Evolutionary conservation across 1,140 invertebrate species (phyloP).

Genomic region (Hyles euphorbiae): DNA sequence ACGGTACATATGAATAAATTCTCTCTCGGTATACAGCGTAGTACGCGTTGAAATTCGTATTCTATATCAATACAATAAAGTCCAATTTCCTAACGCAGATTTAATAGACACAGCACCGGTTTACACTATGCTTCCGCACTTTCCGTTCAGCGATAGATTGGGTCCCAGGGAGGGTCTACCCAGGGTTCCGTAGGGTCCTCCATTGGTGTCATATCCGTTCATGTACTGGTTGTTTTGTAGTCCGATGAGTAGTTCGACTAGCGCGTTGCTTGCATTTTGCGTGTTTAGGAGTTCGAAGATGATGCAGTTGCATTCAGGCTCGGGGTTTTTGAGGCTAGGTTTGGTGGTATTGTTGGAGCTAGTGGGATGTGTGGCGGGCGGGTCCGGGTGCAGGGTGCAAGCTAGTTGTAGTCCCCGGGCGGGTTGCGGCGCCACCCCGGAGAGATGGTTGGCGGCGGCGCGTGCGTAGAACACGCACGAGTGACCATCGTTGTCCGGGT

Average conservation of each 20-base stretch:
- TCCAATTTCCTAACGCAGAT: not conserved
- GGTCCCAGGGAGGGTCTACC: conserved; percentile 40
- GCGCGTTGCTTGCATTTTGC: conserved; percentile 60
- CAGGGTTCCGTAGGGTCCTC: conserved; percentile 31
- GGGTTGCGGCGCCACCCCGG: conserved; percentile 60
- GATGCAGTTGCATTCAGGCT: conserved; percentile 66
- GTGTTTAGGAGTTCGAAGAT: conserved; percentile 66
- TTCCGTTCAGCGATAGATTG: conserved; percentile 56
- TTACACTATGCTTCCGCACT: conserved; percentile 64
- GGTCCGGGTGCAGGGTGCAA: conserved; percentile 60
- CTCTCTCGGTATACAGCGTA: no score
- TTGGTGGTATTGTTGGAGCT: conserved; percentile 22
- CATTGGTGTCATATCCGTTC: conserved; percentile 44
- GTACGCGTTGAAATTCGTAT: no score
- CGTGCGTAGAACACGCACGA: conserved; percentile 71
- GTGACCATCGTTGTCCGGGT: conserved; percentile 66
- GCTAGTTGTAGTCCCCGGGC: conserved; percentile 60
- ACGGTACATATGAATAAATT: no score
- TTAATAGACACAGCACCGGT: not conserved
- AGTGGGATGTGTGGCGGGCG: conserved; percentile 24
- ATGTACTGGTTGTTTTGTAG: conserved; percentile 67
- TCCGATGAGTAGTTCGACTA: conserved; percentile 64
- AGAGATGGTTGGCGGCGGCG: conserved; percentile 65
- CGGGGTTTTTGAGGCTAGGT: conserved; percentile 53
- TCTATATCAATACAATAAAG: no score